These are phyloP conservation scores for Nesidiocoris tenuis DNA, from an alignment of 2,888 invertebrate species.

Conservation along the genomic window DNA sequence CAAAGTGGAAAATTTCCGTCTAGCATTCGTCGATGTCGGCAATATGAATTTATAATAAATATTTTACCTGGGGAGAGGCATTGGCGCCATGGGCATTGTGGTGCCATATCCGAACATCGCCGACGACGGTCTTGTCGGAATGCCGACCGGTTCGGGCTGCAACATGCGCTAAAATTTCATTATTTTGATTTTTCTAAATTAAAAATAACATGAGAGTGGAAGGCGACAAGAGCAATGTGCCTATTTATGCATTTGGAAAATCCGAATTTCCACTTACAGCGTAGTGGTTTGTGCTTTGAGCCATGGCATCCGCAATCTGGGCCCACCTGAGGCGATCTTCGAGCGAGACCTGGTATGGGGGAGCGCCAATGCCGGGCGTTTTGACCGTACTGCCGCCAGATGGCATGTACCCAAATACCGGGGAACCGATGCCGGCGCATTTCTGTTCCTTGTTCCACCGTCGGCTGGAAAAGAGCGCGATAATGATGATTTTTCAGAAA, in stretches of 20 bases:
- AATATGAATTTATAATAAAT: too few relatives aligned
- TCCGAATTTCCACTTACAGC: constrained; percentile 64
- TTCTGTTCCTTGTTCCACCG: constrained; percentile 89
- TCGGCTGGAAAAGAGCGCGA: constrained; percentile 61
- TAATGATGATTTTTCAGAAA: not conserved
- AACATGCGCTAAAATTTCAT: constrained; percentile 37
- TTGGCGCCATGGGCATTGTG: constrained; percentile 55
- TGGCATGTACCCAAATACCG: constrained; percentile 84
- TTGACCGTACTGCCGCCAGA: constrained; percentile 68
- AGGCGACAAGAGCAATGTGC: too few relatives aligned
- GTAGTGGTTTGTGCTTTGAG: constrained; percentile 74
- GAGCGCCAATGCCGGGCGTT: constrained; percentile 70
- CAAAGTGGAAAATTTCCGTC: too few relatives aligned
- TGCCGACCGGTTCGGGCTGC: constrained; percentile 69
- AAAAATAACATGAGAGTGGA: too few relatives aligned
- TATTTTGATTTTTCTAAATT: constrained; percentile 22
- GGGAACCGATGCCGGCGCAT: constrained; percentile 67
- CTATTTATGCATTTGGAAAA: too few relatives aligned
- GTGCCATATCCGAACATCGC: constrained; percentile 75
- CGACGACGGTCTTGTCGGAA: constrained; percentile 66
- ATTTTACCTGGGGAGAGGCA: constrained; percentile 52
- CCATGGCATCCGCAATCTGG: constrained; percentile 85
- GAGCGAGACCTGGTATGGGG: constrained; percentile 74
- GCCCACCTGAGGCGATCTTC: constrained; percentile 86
- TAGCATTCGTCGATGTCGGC: too few relatives aligned